A percentile compares a stretch with the other conserved stretches of the same genome.
Evolutionary conservation across 1,140 invertebrate species (phyloP).

Genomic region (Heliconius hermathena): DNA sequence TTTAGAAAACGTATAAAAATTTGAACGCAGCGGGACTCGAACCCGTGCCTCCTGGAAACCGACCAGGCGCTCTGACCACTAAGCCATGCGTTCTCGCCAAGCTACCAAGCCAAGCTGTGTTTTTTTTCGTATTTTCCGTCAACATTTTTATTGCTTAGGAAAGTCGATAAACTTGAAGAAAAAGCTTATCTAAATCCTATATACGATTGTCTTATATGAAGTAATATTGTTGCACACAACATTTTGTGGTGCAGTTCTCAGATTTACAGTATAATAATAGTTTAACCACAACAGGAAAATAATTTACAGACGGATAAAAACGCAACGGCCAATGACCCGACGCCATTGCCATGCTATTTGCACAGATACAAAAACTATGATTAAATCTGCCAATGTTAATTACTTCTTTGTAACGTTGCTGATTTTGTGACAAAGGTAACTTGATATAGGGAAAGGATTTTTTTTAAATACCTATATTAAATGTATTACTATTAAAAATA

Average conservation of each 20-base stretch:
- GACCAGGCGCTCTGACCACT: too few relatives aligned
- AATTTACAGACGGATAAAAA: constrained; percentile 37
- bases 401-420: constrained; percentile 7
- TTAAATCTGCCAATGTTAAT: constrained; percentile 25
- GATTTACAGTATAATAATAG: constrained; percentile 22
- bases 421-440: not conserved
- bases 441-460: not conserved
- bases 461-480: too few relatives aligned
- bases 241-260: constrained; percentile 14
- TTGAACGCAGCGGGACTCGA: too few relatives aligned
- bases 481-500: too few relatives aligned
- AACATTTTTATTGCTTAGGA: too few relatives aligned
- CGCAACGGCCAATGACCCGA: constrained; percentile 21
- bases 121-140: too few relatives aligned
- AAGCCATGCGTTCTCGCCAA: too few relatives aligned
- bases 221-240: not conserved
- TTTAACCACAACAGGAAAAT: constrained; percentile 40
- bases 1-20: too few relatives aligned
- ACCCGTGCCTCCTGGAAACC: too few relatives aligned
- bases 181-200: not conserved
- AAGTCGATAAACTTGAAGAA: too few relatives aligned
- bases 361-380: constrained; percentile 25
- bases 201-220: not conserved
- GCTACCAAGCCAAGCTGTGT: too few relatives aligned
- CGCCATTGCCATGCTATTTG: constrained; percentile 25